Percentiles rank a stretch among this genome's conserved stretches.
Evolutionary conservation across 64 coral and sea anemone genomes (phyloP).

Genomic region (Hydrozoanthus tunicans): DNA sequence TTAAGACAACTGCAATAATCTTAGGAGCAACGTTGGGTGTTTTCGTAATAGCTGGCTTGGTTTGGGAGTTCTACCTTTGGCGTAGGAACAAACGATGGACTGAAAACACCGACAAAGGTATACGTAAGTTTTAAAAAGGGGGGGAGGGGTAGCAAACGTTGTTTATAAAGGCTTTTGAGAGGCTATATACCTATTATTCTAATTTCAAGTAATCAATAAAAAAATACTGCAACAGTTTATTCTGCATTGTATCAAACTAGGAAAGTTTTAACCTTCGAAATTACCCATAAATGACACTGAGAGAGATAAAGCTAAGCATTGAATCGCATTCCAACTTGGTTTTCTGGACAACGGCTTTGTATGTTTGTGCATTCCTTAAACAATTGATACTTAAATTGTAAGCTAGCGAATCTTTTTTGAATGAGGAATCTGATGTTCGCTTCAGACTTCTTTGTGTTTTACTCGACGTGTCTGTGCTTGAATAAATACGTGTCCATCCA

Average conservation of each 20-base stretch:
- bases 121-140: too few species aligned
- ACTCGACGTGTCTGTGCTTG: not conserved
- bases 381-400: too few species aligned
- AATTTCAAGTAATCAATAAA: too few species aligned
- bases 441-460: too few species aligned
- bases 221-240: not conserved
- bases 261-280: not conserved
- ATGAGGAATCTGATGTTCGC: too few species aligned
- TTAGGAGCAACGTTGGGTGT: not conserved
- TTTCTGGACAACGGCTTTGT: too few species aligned
- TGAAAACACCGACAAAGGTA: constrained; percentile 31
- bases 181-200: not conserved
- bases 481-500: not conserved
- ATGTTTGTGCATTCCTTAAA: too few species aligned
- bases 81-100: not conserved
- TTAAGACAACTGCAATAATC: not conserved
- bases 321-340: too few species aligned
- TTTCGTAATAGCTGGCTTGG: constrained; percentile 14
- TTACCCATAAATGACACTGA: too few species aligned
- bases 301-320: too few species aligned
- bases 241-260: not conserved
- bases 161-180: not conserved
- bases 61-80: constrained; percentile 26
- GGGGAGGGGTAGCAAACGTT: too few species aligned
- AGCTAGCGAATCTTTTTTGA: too few species aligned